Base-by-base conservation (phyloP, 1,140 invertebrate genomes). In the Penaeus japonicus region DNA sequence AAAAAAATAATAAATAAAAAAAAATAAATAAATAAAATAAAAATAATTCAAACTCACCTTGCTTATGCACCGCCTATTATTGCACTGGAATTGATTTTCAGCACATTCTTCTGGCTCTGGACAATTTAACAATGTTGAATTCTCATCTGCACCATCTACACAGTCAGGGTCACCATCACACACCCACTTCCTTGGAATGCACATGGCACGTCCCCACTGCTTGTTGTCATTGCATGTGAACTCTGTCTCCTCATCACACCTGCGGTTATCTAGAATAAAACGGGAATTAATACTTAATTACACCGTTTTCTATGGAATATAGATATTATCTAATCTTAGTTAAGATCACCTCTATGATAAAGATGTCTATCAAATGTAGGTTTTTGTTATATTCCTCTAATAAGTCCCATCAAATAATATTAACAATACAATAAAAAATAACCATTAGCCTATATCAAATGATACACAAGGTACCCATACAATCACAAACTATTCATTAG, bases 131-230 rank as follows among this genome's bases (percentile, higher is more conserved):
- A 96, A 90, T 0, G 96, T 97, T 0, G 95, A 93, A 91, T 98
- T 98, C 93, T 99, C 98, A 92, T 99, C 98, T n/a, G 97, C 97
- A 0, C 97, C 97, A 92, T 99, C 98, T 0, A 98, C 96, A 92
- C 98, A 99, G 92, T 99, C 98, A 0, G 97, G 97, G 92, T 98
- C 97, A 0, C 97, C 97, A 92, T 99, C 98, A 92, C 98, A 99
- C 0, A 99, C 93, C 97, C 97, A 99, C 92, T 97, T 96, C 89
- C 95, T 95, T 0, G 97, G 97, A 81, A 99, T 99, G 92, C 98
- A 99, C 89, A 98, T 96, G 0, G 97, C 96, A 82, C 97, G 94
- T 73, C 96, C 96, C 97, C 97, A 98, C 10, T 95, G 94, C 92
- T 97, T 98, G 91, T 98, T 98, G 77, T 96, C 96, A 75, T 95